Evolutionary conservation across 2,113 vertebrate genomes (phyloP).

Genomic region (Daubentonia madagascariensis): DNA sequence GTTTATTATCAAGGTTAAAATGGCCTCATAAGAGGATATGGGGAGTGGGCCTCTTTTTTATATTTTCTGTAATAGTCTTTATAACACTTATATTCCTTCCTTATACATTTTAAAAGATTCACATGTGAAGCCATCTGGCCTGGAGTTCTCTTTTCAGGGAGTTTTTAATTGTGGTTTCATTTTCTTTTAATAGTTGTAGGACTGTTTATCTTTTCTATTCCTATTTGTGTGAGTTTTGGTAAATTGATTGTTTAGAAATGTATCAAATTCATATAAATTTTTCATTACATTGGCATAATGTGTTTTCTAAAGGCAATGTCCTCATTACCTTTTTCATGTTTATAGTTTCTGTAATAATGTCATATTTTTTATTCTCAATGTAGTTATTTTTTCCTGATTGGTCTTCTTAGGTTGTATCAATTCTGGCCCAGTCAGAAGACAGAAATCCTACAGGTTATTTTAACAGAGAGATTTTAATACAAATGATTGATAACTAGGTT

Average conservation of each 20-base stretch:
- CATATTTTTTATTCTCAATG: background rate
- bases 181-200: background rate
- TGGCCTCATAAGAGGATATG: too few relatives aligned
- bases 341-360: background rate
- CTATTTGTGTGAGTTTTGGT: background rate
- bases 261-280: background rate
- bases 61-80: too few relatives aligned
- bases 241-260: background rate
- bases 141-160: too few relatives aligned
- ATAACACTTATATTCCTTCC: too few relatives aligned
- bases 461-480: background rate
- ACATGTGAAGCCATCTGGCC: too few relatives aligned
- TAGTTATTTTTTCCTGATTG: background rate
- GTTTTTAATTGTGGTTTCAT: background rate
- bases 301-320: background rate
- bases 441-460: too few relatives aligned
- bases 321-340: background rate
- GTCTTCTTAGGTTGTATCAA: background rate
- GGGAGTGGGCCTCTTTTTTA: too few relatives aligned
- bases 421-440: background rate
- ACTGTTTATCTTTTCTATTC: background rate
- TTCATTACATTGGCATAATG: background rate
- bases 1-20: too few relatives aligned
- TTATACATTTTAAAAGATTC: too few relatives aligned
- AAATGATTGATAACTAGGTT: background rate